Percentiles rank a stretch among this genome's conserved stretches.
phyloP scores from a whole-genome alignment of 2,888 invertebrate genomes.

The Steinernema carpocapsae region DNA sequence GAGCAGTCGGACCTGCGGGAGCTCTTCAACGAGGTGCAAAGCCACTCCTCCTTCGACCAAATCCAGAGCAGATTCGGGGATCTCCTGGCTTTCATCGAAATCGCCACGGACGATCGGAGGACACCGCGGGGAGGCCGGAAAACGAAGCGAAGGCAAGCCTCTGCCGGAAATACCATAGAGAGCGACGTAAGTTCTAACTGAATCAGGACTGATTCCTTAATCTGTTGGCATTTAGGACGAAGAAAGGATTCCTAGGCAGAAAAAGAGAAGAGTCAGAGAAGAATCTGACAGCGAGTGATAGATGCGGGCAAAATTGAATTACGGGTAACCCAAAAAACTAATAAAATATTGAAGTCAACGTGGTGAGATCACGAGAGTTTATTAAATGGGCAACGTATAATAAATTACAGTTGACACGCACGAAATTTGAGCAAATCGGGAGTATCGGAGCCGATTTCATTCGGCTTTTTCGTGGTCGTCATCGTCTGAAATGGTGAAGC shows the following conservation, averaged over 20 bases:
- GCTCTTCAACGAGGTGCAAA: not conserved
- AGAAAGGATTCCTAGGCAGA: not conserved
- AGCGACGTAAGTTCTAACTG: slow-evolving; percentile 7
- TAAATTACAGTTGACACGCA: slow-evolving; percentile 11
- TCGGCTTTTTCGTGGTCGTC: slow-evolving; percentile 49
- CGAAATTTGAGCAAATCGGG: slow-evolving; percentile 22
- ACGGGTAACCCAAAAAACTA: slow-evolving; percentile 11
- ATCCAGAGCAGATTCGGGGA: not conserved
- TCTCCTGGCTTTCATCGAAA: not conserved
- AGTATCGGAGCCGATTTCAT: not conserved
- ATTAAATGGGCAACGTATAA: not conserved
- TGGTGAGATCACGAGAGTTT: not conserved
- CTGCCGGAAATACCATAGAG: not conserved
- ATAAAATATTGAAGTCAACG: not conserved
- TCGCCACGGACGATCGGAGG: not conserved
- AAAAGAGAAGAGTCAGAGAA: slow-evolving; percentile 13
- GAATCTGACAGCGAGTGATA: slow-evolving; percentile 20
- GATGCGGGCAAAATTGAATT: not conserved
- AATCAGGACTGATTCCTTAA: not conserved
- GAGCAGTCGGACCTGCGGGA: slow-evolving; percentile 1
- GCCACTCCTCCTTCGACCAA: slow-evolving; percentile 4
- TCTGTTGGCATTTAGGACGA: not conserved
- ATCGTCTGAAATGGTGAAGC: slow-evolving; percentile 22
- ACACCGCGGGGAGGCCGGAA: not conserved
- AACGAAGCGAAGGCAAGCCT: not conserved